Evolutionary conservation across 2,113 vertebrate species (phyloP), one percentile per base, ranked within the genome.

Genomic region (Lophius piscatorius): DNA sequence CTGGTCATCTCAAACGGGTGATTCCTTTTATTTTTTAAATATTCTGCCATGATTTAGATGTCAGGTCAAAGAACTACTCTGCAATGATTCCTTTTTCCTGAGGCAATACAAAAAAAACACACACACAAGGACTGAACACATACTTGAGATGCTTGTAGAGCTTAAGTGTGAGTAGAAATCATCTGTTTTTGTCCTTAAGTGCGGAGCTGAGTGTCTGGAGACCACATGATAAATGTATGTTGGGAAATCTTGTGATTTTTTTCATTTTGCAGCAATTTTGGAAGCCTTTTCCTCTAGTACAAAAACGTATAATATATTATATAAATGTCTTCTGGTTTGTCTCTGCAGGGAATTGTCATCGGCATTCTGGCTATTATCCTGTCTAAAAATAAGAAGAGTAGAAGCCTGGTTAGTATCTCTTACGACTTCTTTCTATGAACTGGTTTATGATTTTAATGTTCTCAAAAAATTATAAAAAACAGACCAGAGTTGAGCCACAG

Each of bases 301-400:
- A 3, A 10, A 36, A 11, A 6, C n/a, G 20, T 11, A 21, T 33
- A 14, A 33, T n/a, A 35, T 9, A 12, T 48, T 34, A 4, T 49
- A 28, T 33, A 5, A 24, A 11, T 41, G 9, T 14, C 8, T 1
- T 46, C 20, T 31, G 44, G 70, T 18, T 54, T 56, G 7, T 68
- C 39, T 46, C 72, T 36, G 5, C 77, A 93, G 92, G 90, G 88
- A 22, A 60, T 88, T 8, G 13, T 90, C 4, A 80, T 81, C n/a
- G 95, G 95, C 20, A 89, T 94, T 18, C 65, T 91, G 10, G 88
- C 91, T 11, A 92, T 95, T 3, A 47, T 94, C 55, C 72, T 95
- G 60, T 95, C 96, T 1, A 92, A 90, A 26, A 93, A 86, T 80
- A 90, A 90, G 42, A 70, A 60, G 65, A 91, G 75, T 1, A 58